These are phyloP conservation scores for Micoletzkya japonica DNA, from an alignment of 2,888 invertebrate species.

Conservation along the genomic window DNA sequence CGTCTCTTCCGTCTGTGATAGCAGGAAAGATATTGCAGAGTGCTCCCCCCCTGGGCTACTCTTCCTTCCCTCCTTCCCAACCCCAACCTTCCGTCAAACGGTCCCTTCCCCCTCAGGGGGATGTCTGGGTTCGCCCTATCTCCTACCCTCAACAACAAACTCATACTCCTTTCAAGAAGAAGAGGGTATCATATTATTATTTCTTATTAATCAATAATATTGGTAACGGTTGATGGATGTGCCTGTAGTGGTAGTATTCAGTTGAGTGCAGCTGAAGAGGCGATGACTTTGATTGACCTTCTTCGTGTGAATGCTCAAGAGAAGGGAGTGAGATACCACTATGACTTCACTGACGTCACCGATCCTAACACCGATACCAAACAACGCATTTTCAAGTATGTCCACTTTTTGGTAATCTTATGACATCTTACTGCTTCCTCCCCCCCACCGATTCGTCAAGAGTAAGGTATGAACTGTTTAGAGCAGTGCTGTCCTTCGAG, in stretches of 20 bases:
- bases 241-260: too few relatives aligned
- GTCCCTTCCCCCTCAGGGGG: too few relatives aligned
- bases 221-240: too few relatives aligned
- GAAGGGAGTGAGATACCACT: neutral
- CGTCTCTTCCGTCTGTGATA: too few relatives aligned
- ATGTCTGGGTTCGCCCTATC: too few relatives aligned
- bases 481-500: slow-evolving; percentile 1
- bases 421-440: neutral
- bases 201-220: too few relatives aligned
- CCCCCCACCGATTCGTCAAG: too few relatives aligned
- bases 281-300: slow-evolving; percentile 9
- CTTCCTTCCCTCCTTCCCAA: too few relatives aligned
- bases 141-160: too few relatives aligned
- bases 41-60: too few relatives aligned
- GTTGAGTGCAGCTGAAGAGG: neutral
- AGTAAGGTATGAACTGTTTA: neutral
- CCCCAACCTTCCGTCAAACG: too few relatives aligned
- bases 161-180: slow-evolving; percentile 3
- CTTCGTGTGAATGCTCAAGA: neutral
- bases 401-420: neutral
- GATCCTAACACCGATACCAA: neutral
- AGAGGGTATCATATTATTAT: neutral
- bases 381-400: neutral
- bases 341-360: slow-evolving; percentile 17
- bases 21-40: too few relatives aligned